phyloP scores from a whole-genome alignment of 2,888 invertebrate species.

The Vanessa cardui region DNA sequence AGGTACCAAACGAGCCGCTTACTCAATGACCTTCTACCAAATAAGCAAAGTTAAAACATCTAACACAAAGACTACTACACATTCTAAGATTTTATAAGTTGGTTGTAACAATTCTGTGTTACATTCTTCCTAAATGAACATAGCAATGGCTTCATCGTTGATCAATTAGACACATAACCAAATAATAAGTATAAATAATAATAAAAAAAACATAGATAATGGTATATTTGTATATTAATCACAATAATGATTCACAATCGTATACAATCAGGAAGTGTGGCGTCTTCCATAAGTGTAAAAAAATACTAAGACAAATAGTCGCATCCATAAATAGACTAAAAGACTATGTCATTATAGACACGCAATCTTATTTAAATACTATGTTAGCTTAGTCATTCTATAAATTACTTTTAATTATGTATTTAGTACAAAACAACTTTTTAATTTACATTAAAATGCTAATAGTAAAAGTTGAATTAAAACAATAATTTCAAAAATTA shows the following conservation, averaged over 20 bases:
- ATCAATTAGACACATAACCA: too few relatives aligned
- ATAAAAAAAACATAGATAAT: neutral
- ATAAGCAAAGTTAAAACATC: too few relatives aligned
- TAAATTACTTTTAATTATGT: neutral
- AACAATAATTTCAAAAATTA: too few relatives aligned
- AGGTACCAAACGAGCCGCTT: too few relatives aligned
- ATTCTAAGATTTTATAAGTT: too few relatives aligned
- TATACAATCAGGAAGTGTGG: constrained; percentile 1
- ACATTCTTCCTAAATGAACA: too few relatives aligned
- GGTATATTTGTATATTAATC: neutral
- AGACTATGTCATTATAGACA: neutral
- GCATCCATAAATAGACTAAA: neutral
- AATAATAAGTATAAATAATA: neutral
- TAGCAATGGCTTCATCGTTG: too few relatives aligned
- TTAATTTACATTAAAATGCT: too few relatives aligned
- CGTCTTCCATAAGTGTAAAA: neutral
- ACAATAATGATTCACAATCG: neutral
- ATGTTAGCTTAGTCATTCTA: neutral
- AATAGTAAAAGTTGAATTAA: too few relatives aligned
- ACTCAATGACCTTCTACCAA: too few relatives aligned
- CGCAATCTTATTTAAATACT: neutral
- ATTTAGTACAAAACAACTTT: neutral
- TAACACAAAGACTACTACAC: too few relatives aligned
- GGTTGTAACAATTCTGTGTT: too few relatives aligned
- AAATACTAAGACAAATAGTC: neutral